Base-by-base conservation (phyloP, 2,888 invertebrate genomes). In the Lypha dubia region DNA sequence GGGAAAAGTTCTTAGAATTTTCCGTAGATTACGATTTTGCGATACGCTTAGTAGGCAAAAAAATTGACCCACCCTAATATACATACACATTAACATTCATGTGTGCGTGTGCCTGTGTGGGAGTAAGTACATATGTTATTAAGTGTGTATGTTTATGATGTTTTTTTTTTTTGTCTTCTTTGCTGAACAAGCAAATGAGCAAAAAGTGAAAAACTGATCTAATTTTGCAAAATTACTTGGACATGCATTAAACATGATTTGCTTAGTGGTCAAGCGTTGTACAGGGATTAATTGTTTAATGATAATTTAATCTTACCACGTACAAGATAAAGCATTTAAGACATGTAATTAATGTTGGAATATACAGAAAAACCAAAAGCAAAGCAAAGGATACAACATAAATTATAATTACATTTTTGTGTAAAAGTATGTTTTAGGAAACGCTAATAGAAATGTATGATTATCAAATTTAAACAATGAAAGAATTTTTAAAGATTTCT, bases 281-380 rank as follows among this genome's bases (percentile, higher is more conserved):
- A 53, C 51, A 51, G 38, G 62, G 56, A 84, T 80, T 73, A 73
- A 80, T 76, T 75, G 60, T 11, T 35, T 71, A 60, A 62, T 73
- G 73, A 65, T 58, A 73, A 49, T 73, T 79, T 79, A 79, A 79
- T 79, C 63, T 58, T n/a, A 22, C 35, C 56, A 71, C 46, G n/a
- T 49, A 65, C n/a, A 79, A 65, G 46, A 65, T 58, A 58, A 76
- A 46, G 22, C 22, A 76, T 79, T 71, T 44, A 7, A 9, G 22
- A 53, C 70, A 56, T 68, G 35, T 44, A 53, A 71, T 51, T 53
- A 62, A 44, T 15, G 17, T 13, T 11, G 4, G 32, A 28, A 44
- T 13, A 46, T 3, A 24, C 7, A 11, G 4, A 41, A 44, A 22
- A 17, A 13, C 13, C n/a, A 28, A 28, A 28, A 5, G 5, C 28